Conservation (phyloP, 2,797 vertebrate genomes). For the Anableps anableps region DNA sequence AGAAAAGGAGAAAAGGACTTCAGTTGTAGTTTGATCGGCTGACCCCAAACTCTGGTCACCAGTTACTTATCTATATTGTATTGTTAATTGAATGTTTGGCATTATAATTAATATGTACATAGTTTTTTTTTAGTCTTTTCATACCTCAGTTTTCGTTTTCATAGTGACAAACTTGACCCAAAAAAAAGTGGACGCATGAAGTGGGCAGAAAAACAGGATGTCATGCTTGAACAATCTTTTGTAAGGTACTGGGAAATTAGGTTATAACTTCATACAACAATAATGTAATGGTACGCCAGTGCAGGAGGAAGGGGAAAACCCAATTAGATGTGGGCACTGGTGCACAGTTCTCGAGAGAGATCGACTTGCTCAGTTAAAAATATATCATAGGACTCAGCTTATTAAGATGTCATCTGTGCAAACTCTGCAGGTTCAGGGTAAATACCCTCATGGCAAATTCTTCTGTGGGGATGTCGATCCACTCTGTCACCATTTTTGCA, state of each 20-base stretch:
- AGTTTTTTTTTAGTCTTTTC: not conserved
- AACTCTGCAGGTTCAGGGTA: conserved; percentile 75
- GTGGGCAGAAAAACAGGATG: conserved; percentile 7
- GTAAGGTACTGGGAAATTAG: conserved; percentile 48
- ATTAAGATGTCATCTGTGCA: conserved; percentile 82
- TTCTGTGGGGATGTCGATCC: conserved; percentile 67
- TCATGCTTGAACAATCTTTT: conserved; percentile 47
- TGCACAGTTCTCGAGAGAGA: conserved; percentile 64
- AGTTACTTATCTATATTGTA: not conserved
- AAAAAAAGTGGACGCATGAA: conserved; percentile 6
- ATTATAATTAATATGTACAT: not conserved
- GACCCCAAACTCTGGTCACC: not conserved
- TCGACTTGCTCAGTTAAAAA: conserved; percentile 64
- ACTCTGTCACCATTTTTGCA: conserved; percentile 69
- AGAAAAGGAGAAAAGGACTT: not conserved
- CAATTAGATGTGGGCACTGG: conserved; percentile 75
- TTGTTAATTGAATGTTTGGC: not conserved
- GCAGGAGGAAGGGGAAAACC: conserved; percentile 64
- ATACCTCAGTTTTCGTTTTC: not conserved
- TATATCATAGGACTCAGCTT: conserved; percentile 72
- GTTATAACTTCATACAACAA: conserved; percentile 56
- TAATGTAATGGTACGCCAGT: conserved; percentile 58
- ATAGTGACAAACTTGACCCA: conserved; percentile 17
- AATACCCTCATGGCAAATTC: conserved; percentile 72
- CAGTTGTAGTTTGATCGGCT: not conserved